Evolutionary conservation across 2,888 invertebrate genomes (phyloP), one percentile per base, ranked within the genome.

Genomic region (Iphiclides podalirius): DNA sequence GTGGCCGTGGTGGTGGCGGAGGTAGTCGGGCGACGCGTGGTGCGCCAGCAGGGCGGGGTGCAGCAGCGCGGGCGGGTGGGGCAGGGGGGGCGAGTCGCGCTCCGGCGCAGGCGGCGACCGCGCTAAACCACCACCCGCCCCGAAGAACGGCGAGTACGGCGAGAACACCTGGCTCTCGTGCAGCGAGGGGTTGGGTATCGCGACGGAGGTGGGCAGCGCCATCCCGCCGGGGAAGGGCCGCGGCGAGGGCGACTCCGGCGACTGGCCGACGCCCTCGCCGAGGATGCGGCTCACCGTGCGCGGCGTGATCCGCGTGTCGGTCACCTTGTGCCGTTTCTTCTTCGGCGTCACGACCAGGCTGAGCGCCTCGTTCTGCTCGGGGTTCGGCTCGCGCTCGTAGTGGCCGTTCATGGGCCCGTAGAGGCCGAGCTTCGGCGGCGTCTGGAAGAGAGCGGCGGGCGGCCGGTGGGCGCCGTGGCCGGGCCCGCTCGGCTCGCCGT

Each of bases 251-350:
- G 95, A 94, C 63, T 93, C 92, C 64, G 90, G 77, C 52, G 93
- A 93, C 64, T 93, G 93, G 46, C 93, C 93, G 65, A 92, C 91
- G 38, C 94, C 94, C 65, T 96, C 96, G 41, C 94, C 95, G 64
- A 96, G 84, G 60, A 96, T 94, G 59, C 96, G 91, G 76, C 95
- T 96, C 37, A 96, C 96, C 40, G 97, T 96, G 59, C 97, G 91
- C 14, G 97, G 96, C 23, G 97, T 96, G 62, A 97, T 95, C 63
- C 97, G 91, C 46, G 97, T 96, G 73, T 97, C 97, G 28, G 98
- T 98, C 68, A 98, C 96, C 94, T 98, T 98, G 75, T 98, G 98
- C 47, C 98, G 92, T 88, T 98, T 98, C 91, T 98, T 98, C 87
- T 98, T 98, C 1, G 96, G 96, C 38, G 96, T 95, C 62, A 98